Evolutionary conservation across 2,797 vertebrate genomes (phyloP).

Genomic region (Psittacula derbiana): DNA sequence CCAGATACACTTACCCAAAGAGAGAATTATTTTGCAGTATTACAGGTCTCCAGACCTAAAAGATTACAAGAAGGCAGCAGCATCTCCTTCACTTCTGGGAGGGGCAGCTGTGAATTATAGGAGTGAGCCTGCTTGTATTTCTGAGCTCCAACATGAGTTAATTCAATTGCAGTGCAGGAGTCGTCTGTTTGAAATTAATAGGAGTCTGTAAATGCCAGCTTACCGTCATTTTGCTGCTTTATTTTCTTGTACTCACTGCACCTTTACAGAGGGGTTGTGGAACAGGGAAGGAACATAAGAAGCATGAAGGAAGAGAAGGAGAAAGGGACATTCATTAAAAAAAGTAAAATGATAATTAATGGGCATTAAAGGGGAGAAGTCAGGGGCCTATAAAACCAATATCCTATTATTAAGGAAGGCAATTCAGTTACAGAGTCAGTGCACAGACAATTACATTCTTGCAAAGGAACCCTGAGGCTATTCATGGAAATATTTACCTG

Average conservation of each 20-base stretch:
- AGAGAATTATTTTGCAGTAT: neutral
- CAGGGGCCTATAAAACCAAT: neutral
- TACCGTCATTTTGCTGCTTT: neutral
- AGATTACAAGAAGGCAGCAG: neutral
- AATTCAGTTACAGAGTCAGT: constrained; percentile 43
- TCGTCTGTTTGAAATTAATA: neutral
- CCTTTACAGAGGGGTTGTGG: neutral
- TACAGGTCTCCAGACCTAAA: neutral
- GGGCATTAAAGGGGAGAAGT: constrained; percentile 2
- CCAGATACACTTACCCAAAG: neutral
- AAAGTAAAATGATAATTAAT: constrained; percentile 21
- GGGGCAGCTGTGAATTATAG: neutral
- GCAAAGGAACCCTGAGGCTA: constrained; percentile 17
- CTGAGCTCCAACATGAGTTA: neutral
- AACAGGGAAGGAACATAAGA: neutral
- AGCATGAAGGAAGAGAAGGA: neutral
- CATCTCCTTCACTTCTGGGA: neutral
- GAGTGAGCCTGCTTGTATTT: neutral
- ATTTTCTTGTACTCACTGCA: neutral
- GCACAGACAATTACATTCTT: constrained; percentile 31
- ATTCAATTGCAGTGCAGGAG: neutral
- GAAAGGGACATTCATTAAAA: neutral
- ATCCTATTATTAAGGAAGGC: constrained; percentile 30
- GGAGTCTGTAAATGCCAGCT: neutral
- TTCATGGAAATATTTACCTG: constrained; percentile 29